Percentiles rank a stretch among this genome's conserved stretches.
Evolutionary conservation across 2,797 vertebrate species (phyloP).

Genomic region (Lepilemur septentrionalis): DNA sequence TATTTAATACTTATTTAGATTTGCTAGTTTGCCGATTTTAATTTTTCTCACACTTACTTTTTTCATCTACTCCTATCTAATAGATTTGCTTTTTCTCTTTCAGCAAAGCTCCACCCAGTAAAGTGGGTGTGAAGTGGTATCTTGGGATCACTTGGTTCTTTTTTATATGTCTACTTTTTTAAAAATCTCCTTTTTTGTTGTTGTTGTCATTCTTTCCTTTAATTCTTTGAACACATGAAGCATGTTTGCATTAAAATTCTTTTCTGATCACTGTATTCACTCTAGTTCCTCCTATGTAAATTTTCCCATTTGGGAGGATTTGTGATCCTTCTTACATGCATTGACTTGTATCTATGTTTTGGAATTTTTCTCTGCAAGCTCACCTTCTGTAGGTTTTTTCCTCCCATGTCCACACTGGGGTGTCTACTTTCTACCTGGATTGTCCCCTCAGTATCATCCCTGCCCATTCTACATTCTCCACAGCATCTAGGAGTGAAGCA

Average conservation of each 20-base stretch:
- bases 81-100: background rate
- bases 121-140: background rate
- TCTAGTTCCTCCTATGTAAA: background rate
- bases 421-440: background rate
- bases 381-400: background rate
- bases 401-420: background rate
- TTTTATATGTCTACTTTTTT: background rate
- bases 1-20: background rate
- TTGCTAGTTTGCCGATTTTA: background rate
- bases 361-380: background rate
- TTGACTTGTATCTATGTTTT: background rate
- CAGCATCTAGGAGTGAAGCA: background rate
- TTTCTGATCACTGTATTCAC: background rate
- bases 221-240: background rate
- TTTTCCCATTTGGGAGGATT: background rate
- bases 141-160: background rate
- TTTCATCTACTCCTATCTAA: background rate
- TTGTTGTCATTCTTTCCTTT: background rate
- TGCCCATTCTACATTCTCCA: background rate
- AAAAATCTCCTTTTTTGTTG: background rate
- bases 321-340: background rate
- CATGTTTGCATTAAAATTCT: background rate
- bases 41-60: conserved; percentile 30
- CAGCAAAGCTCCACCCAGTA: background rate
- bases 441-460: background rate